Conservation (phyloP, 1,140 invertebrate genomes). For the Drosophila tsacasi region DNA sequence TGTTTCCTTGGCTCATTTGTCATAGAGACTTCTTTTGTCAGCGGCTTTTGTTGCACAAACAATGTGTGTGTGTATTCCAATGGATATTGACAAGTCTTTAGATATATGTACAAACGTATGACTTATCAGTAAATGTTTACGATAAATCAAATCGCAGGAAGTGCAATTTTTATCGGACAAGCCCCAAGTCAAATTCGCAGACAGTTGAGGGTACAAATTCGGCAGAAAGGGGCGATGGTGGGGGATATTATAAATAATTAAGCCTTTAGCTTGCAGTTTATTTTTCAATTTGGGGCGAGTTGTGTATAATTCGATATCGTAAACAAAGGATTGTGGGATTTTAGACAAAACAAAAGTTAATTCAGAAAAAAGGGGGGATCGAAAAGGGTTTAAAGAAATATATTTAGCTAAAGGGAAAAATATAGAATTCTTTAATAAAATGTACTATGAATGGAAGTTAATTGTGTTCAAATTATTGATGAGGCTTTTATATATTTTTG, state of each 20-base stretch:
- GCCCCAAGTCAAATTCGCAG: conserved; percentile 1
- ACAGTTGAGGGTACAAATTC: background rate
- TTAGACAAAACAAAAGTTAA: background rate
- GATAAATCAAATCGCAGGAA: conserved; percentile 47
- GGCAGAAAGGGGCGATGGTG: background rate
- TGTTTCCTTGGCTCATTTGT: conserved; percentile 52
- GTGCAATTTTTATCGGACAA: conserved; percentile 38
- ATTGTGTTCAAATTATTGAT: too few relatives aligned
- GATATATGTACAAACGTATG: conserved; percentile 10
- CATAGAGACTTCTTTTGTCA: conserved; percentile 42
- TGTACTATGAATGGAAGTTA: too few relatives aligned
- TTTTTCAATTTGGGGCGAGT: conserved; percentile 30
- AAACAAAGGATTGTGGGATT: conserved; percentile 41
- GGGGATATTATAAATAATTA: conserved; percentile 19
- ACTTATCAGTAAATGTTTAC: conserved; percentile 29
- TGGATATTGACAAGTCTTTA: conserved; percentile 34
- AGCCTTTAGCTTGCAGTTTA: conserved; percentile 22
- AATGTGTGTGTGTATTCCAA: conserved; percentile 30
- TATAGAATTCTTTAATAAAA: background rate
- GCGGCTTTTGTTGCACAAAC: conserved; percentile 63
- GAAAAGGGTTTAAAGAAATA: background rate
- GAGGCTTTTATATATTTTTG: background rate
- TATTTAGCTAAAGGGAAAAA: background rate
- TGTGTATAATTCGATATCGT: conserved; percentile 25
- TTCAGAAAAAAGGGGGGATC: too few relatives aligned